These are phyloP conservation scores for Minunthozetes semirufus DNA, from an alignment of 2,888 invertebrate genomes.

Conservation along the genomic window DNA sequence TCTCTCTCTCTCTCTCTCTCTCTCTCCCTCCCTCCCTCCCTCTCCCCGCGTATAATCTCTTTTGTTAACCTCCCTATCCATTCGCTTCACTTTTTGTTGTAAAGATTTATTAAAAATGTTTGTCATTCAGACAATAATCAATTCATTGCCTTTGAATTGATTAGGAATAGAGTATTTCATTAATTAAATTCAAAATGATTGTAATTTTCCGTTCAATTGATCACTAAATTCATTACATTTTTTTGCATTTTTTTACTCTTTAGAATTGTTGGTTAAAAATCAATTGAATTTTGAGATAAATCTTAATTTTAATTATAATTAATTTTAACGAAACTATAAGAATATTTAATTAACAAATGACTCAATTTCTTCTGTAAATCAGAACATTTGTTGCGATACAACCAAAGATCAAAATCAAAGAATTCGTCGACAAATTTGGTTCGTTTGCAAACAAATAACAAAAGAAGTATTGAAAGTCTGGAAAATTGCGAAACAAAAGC, in stretches of 20 bases:
- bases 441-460: background rate
- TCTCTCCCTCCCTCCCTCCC: background rate
- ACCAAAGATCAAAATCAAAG: background rate
- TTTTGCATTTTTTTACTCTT: no score
- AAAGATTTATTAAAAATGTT: background rate
- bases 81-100: background rate
- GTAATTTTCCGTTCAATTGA: background rate
- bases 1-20: no score
- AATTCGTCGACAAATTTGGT: background rate
- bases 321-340: background rate
- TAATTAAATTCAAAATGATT: background rate
- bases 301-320: background rate
- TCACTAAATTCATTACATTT: no score
- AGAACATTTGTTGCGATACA: background rate
- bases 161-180: background rate
- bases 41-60: background rate
- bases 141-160: background rate
- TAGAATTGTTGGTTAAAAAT: no score
- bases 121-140: background rate
- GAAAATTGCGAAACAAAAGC: background rate
- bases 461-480: background rate
- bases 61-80: background rate
- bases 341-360: background rate
- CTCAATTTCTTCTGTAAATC: background rate
- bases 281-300: no score